Evolutionary conservation across 2,888 invertebrate species (phyloP).

Genomic region (Sipunculus nudus): DNA sequence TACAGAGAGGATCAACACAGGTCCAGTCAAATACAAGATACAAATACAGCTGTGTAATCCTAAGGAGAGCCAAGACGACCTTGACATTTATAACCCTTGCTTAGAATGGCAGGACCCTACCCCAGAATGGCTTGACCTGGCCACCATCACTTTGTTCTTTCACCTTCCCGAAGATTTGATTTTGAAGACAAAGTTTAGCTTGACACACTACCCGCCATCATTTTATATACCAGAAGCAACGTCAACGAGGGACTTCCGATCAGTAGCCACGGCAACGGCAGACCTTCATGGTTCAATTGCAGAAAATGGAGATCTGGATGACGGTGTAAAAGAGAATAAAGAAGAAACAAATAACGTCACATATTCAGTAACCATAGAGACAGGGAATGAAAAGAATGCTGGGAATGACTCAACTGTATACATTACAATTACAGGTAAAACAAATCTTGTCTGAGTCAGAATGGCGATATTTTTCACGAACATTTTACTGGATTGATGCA

Average conservation of each 20-base stretch:
- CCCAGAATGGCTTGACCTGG: conserved; percentile 29
- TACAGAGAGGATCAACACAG: background rate
- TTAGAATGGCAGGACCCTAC: background rate
- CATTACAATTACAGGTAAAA: conserved; percentile 30
- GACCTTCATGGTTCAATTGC: conserved; percentile 12
- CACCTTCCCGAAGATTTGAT: conserved; percentile 13
- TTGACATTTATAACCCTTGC: conserved; percentile 3
- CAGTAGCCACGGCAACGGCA: conserved; percentile 6
- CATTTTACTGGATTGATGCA: too few relatives aligned
- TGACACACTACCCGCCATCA: conserved; percentile 14
- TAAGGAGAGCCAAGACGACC: background rate
- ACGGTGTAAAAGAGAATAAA: background rate
- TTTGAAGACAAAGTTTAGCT: conserved; percentile 10
- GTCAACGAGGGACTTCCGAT: conserved; percentile 19
- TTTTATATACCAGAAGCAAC: conserved; percentile 9
- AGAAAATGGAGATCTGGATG: background rate
- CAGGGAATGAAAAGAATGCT: conserved; percentile 21
- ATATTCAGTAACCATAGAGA: conserved; percentile 15
- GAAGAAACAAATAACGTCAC: background rate
- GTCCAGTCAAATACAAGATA: conserved; percentile 15
- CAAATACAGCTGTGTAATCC: conserved; percentile 12
- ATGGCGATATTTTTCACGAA: too few relatives aligned
- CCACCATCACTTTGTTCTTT: conserved; percentile 20
- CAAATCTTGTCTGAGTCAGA: too few relatives aligned
- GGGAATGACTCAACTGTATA: conserved; percentile 34